Evolutionary conservation across 1,140 invertebrate genomes (phyloP).

Genomic region (Lasioglossum baleicum): DNA sequence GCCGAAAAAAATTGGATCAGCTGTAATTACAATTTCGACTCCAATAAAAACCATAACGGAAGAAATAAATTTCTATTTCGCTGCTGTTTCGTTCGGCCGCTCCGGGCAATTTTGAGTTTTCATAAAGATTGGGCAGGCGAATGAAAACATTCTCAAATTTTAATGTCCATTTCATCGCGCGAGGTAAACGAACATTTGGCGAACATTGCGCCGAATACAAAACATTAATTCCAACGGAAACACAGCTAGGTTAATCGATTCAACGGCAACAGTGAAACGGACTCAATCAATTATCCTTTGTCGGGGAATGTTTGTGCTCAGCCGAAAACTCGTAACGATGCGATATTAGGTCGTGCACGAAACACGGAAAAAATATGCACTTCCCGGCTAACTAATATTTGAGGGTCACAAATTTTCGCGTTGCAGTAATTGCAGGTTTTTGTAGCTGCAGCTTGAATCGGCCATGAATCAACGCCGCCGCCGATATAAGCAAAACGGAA

Average conservation of each 20-base stretch:
- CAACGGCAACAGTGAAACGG: constrained; percentile 7
- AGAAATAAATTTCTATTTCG: too few relatives aligned
- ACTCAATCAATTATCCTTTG: constrained; percentile 33
- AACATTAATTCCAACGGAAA: not conserved
- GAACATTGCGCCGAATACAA: not conserved
- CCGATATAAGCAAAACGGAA: constrained; percentile 51
- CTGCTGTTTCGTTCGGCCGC: too few relatives aligned
- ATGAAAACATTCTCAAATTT: too few relatives aligned
- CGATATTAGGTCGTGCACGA: constrained; percentile 15
- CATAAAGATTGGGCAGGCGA: too few relatives aligned
- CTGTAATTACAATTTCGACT: too few relatives aligned
- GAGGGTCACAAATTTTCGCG: constrained; percentile 50
- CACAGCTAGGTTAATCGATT: constrained; percentile 11
- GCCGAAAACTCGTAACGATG: not conserved
- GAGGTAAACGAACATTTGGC: not conserved
- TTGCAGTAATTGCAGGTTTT: constrained; percentile 45
- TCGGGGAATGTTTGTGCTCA: constrained; percentile 5
- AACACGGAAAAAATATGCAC: constrained; percentile 40
- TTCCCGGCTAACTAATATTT: constrained; percentile 48
- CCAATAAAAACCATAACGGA: too few relatives aligned
- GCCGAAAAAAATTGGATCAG: too few relatives aligned
- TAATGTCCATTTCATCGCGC: not conserved
- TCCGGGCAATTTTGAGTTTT: too few relatives aligned
- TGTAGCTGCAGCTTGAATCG: constrained; percentile 29
- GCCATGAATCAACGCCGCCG: constrained; percentile 46